Base-by-base conservation (phyloP, 1,140 invertebrate species). In the Solen grandis region DNA sequence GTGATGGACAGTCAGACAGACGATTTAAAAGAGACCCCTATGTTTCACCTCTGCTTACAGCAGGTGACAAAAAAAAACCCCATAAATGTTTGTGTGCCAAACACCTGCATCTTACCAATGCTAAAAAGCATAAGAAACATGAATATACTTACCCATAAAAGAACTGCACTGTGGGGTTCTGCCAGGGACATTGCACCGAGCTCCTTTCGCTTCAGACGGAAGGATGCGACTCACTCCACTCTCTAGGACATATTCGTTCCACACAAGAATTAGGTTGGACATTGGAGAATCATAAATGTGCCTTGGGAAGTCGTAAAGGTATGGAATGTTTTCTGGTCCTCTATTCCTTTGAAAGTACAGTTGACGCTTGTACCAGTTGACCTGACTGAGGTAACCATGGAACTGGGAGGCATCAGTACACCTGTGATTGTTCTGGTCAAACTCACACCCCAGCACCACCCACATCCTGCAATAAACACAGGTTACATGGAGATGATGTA, bases 361-460 rank as follows among this genome's bases (percentile, higher is more conserved):
- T 55, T 55, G 35, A 1, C 97, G 94, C 83, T 95, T 96, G 97
- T 98, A 99, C 63, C 99, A 94, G 93, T 99, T 97, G 29, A 99
- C 96, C 92, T 98, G 97, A 31, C 97, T 98, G 19, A 99, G 90
- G 87, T 97, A 96, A 22, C 98, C 98, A 93, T 97, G 96, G 95
- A 99, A 99, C 13, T 97, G 97, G 22, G 95, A 96, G 86, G 96
- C 96, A n/a, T 16, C 29, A 1, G 2, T 2, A 0, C 95, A 94
- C 86, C 95, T 96, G 8, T 94, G 92, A 88, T 95, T 94, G 66
- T 95, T 94, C 68, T 94, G 94, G 69, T 94, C 94, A 60, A 88
- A 85, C 22, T 91, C 87, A 89, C 97, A 96, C 46, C 98, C 98
- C 50, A 99, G 92, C 10, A 97, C 97, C 27, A 97, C 94, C 97